These are phyloP conservation scores for Sisyra terminalis DNA, from an alignment of 2,888 invertebrate species.

Conservation along the genomic window DNA sequence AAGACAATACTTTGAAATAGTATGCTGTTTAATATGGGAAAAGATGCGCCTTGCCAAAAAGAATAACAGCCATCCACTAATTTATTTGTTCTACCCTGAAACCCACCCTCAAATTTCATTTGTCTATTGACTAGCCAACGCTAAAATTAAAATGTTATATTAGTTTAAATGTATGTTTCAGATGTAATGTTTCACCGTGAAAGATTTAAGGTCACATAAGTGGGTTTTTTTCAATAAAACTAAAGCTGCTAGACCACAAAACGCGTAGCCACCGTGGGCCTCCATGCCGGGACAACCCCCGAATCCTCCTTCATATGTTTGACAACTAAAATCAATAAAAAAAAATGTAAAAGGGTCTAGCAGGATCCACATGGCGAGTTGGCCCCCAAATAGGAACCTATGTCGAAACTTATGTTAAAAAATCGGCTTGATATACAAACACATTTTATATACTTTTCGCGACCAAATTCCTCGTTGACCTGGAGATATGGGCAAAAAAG, in stretches of 20 bases:
- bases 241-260: constrained; percentile 87
- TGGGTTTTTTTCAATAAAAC: constrained; percentile 62
- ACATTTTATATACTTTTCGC: too few relatives aligned
- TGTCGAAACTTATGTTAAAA: too few relatives aligned
- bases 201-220: constrained; percentile 55
- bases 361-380: too few relatives aligned
- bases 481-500: too few relatives aligned
- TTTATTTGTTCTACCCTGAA: constrained; percentile 95
- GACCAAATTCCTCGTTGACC: too few relatives aligned
- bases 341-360: too few relatives aligned
- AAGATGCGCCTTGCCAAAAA: constrained; percentile 94
- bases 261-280: constrained; percentile 99
- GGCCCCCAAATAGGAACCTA: too few relatives aligned
- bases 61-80: constrained; percentile 97
- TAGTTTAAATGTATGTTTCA: too few relatives aligned
- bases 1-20: constrained; percentile 23
- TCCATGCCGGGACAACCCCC: constrained; percentile 88
- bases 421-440: too few relatives aligned
- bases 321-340: constrained; percentile 45
- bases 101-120: constrained; percentile 91
- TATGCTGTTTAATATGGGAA: constrained; percentile 71
- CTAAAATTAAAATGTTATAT: constrained; percentile 26
- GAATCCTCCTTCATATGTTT: constrained; percentile 98
- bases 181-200: constrained; percentile 40
- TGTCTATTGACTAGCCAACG: constrained; percentile 84